Evolutionary conservation across 2,888 invertebrate species (phyloP).

Genomic region (Mystacides longicornis): DNA sequence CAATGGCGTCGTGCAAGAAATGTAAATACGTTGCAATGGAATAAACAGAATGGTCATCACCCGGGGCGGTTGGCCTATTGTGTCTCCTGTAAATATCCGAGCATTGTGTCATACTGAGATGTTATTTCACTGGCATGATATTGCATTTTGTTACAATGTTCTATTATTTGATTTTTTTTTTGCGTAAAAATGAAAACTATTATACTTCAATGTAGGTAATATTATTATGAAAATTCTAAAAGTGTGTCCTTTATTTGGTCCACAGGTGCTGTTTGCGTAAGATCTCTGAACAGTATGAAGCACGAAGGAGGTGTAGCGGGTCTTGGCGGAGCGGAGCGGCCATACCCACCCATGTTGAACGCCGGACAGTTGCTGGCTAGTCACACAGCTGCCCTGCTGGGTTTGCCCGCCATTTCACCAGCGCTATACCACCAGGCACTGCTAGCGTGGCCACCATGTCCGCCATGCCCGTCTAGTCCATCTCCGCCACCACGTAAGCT

Average conservation of each 20-base stretch:
- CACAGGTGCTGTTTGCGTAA: constrained; percentile 44
- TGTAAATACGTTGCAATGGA: constrained; percentile 5
- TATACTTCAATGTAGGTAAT: neutral
- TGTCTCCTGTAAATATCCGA: no score
- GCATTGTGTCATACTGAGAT: neutral
- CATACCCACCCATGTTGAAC: constrained; percentile 39
- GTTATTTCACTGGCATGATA: neutral
- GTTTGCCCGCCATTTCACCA: constrained; percentile 47
- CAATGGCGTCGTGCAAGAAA: constrained; percentile 7
- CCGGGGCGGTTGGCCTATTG: constrained; percentile 10
- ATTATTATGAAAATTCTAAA: neutral
- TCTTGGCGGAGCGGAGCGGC: constrained; percentile 49
- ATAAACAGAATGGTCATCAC: constrained; percentile 11
- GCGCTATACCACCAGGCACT: constrained; percentile 58
- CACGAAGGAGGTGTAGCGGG: constrained; percentile 40
- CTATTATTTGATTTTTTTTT: neutral
- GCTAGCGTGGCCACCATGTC: constrained; percentile 51
- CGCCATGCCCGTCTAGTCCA: constrained; percentile 49
- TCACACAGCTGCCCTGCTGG: constrained; percentile 45
- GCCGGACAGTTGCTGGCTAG: constrained; percentile 49
- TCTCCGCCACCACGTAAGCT: constrained; percentile 38
- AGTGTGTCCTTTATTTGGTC: no score
- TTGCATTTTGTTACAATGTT: neutral
- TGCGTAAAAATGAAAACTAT: no score
- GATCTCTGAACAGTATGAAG: constrained; percentile 46